These are phyloP conservation scores for Sander lucioperca DNA, from an alignment of 2,113 vertebrate genomes.

Conservation along the genomic window DNA sequence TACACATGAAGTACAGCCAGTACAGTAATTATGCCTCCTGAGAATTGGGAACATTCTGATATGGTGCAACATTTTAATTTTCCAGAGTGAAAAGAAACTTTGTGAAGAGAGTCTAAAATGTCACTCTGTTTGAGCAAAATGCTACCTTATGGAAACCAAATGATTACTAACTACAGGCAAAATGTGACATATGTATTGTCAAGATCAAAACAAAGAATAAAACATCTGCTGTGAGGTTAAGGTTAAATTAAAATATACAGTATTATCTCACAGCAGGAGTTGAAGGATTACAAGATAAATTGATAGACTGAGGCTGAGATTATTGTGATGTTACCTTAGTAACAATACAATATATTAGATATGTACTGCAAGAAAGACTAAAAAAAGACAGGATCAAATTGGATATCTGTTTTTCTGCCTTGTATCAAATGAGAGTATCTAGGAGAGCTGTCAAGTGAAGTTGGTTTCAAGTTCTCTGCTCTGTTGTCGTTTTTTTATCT, in stretches of 20 bases:
- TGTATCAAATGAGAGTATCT: constrained; percentile 4
- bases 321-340: constrained; percentile 21
- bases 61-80: constrained; percentile 39
- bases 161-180: not conserved
- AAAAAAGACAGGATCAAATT: not conserved
- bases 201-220: constrained; percentile 30
- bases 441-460: constrained; percentile 5
- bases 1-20: not conserved
- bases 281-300: constrained; percentile 42
- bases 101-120: constrained; percentile 10
- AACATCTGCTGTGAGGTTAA: not conserved
- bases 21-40: constrained; percentile 37
- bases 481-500: constrained; percentile 51
- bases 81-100: constrained; percentile 2
- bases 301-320: constrained; percentile 43
- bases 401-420: constrained; percentile 13
- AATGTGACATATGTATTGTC: not conserved
- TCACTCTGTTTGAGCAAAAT: not conserved
- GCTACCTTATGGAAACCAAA: not conserved
- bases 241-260: constrained; percentile 34
- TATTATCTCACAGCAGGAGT: constrained; percentile 32
- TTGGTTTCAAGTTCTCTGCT: constrained; percentile 13
- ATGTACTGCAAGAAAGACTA: not conserved
- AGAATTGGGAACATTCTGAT: constrained; percentile 30
- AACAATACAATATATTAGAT: constrained; percentile 1